These are phyloP conservation scores for Ptilonorhynchus violaceus DNA, from an alignment of 2,113 vertebrate species.

Conservation along the genomic window DNA sequence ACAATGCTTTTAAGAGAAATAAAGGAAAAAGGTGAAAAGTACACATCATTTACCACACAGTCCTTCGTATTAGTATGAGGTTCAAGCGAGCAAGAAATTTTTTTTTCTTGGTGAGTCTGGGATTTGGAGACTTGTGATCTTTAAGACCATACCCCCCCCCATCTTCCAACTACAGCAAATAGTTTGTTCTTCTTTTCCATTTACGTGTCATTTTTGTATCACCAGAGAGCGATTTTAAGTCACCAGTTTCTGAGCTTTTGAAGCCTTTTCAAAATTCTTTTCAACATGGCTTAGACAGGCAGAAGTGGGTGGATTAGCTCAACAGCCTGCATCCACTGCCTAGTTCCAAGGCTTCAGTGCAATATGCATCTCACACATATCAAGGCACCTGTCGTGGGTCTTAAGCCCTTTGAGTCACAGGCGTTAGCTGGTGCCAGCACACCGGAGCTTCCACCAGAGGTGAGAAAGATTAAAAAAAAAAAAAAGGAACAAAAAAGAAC, in stretches of 20 bases:
- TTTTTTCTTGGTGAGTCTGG: neutral
- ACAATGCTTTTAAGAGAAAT: neutral
- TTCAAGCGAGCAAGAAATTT: neutral
- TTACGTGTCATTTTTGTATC: neutral
- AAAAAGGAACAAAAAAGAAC: too few species aligned
- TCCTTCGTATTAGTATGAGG: neutral
- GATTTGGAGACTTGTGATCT: neutral
- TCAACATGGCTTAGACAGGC: constrained; percentile 9
- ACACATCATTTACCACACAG: neutral
- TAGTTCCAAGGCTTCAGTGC: neutral
- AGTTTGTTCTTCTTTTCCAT: neutral
- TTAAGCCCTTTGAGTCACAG: neutral
- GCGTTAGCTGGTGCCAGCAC: neutral
- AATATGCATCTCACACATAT: neutral
- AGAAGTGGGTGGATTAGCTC: constrained; percentile 11
- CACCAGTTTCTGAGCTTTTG: neutral
- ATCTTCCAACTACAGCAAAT: neutral
- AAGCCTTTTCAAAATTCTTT: constrained; percentile 25
- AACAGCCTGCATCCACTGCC: constrained; percentile 2
- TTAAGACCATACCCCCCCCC: neutral
- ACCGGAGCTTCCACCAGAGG: neutral
- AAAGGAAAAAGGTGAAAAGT: neutral
- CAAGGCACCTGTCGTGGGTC: neutral
- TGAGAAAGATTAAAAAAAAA: neutral
- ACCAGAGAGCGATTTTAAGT: neutral